Percentiles rank a stretch among this genome's conserved stretches.
These are phyloP conservation scores for Ispidina lecontei DNA, from an alignment of 2,797 vertebrate genomes.

Conservation along the genomic window DNA sequence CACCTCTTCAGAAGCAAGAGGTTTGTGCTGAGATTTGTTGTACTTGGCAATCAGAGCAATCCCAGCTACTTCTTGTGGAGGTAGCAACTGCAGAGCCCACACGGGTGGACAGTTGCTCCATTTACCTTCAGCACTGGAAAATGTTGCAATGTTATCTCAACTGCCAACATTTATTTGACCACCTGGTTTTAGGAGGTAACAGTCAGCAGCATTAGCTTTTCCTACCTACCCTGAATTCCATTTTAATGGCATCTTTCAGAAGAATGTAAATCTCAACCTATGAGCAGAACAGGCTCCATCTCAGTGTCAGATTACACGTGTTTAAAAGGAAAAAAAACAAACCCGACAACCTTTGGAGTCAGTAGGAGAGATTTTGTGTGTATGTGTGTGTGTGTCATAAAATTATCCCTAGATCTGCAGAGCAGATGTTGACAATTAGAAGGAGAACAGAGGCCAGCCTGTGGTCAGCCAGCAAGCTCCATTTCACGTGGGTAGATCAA, in stretches of 20 bases:
- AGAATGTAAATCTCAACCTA: not conserved
- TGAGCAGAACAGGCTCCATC: not conserved
- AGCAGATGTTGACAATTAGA: slow-evolving; percentile 74
- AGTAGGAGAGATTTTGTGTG: slow-evolving; percentile 17
- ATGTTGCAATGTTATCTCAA: not conserved
- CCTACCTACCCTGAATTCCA: not conserved
- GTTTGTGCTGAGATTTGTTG: not conserved
- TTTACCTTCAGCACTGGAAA: not conserved
- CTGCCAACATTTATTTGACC: not conserved
- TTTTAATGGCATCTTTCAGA: not conserved
- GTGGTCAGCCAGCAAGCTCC: slow-evolving; percentile 59
- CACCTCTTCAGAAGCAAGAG: not conserved
- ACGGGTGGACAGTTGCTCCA: not conserved
- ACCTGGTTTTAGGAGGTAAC: not conserved
- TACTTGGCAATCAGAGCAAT: not conserved
- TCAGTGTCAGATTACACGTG: not conserved
- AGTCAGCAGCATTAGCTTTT: not conserved
- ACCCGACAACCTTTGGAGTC: slow-evolving; percentile 25
- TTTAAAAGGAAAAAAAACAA: not conserved
- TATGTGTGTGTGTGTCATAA: slow-evolving; percentile 35
- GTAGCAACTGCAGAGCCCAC: not conserved
- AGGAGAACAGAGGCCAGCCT: slow-evolving; percentile 69
- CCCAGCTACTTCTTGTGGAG: not conserved
- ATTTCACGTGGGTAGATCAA: slow-evolving; percentile 72
- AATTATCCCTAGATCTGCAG: slow-evolving; percentile 68